Evolutionary conservation across 2,888 invertebrate species (phyloP), one percentile per base, ranked within the genome.

Genomic region (Drosophila rellima): DNA sequence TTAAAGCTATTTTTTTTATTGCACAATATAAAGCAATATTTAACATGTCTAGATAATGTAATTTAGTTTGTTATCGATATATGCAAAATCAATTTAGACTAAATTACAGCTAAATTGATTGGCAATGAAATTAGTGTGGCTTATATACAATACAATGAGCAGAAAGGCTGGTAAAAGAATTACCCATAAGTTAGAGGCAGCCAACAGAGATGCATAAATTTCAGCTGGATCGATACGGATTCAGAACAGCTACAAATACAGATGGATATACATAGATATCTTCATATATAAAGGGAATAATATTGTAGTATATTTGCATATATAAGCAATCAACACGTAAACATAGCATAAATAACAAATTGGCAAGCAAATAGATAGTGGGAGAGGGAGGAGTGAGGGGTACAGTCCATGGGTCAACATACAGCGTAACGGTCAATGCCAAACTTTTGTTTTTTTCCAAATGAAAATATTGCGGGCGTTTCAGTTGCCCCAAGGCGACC

Each of bases 291-390:
- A 70, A 57, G 64, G 45, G 56, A 70, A 75, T 55, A 40, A 48
- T 54, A 29, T 59, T 65, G 57, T 56, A 44, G 63, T 55, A 23
- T 51, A 75, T 85, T 75, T 81, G 87, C 74, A 88, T 84, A 78
- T 87, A 80, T 73, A 74, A 75, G 65, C 80, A 80, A 90, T 90
- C 81, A 87, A 85, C 90, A 88, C 83, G 83, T 88, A 70, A 76
- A 73, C 76, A 78, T 54, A 71, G 74, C 78, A 86, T 83, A 83
- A 82, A 85, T 86, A 85, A 86, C 86, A 86, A 85, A 85, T 85
- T 78, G 83, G 51, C 72, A 60, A 7, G 45, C 65, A 48, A 69
- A 48, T 48, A 45, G 64, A 45, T 37, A 37, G 15, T 23, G 20
- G 1, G 11, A 18, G 2, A 3, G 5, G 10, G 10, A 18, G 31